Evolutionary conservation across 2,888 invertebrate species (phyloP), one percentile per base, ranked within the genome.

Genomic region (Blastobasis lacticolella): DNA sequence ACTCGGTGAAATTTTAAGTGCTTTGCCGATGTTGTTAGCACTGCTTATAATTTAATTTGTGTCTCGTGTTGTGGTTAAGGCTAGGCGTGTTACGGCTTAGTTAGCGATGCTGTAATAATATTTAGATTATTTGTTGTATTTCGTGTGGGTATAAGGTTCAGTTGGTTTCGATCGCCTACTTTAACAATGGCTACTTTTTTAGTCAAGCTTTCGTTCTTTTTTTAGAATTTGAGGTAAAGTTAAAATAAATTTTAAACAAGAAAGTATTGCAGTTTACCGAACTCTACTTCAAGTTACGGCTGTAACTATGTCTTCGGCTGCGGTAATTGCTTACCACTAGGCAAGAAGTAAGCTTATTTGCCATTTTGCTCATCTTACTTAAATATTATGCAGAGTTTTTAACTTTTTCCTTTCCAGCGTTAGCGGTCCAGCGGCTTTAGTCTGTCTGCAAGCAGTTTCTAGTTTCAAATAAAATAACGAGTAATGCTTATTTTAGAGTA

Each of bases 41-140:
- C 61, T 69, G 68, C 66, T 73, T 67, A 71, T 75, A 78, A 79
- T 77, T 74, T 75, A 77, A 77, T 79, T 77, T 71, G 67, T 71
- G 48, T 54, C 48, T 50, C 45, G 54, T 50, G 51, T 6, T 23
- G 23, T 23, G 23, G 36, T 23, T 45, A 5, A 4, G 36, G 10
- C 23, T 45, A 45, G 8, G 10, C 10, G 10, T 7, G 42, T 9
- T 42, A 7, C 42, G 10, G 5, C 9, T 42, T n/a, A 42, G 42
- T 42, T 42, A 42, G 10, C 42, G 9, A n/a, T 8, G 42, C n/a
- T 6, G 4, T 9, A n/a, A 42, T n/a, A 42, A 42, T 5, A 9
- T 42, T 42, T 1, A 3, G 6, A 5, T 9, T 5, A 9, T 10
- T 42, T 42, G 42, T 42, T 42, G 9, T 9, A 9, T 42, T 5